phyloP scores from a whole-genome alignment of 1,140 invertebrate genomes.

The Coenobita brevimanus region DNA sequence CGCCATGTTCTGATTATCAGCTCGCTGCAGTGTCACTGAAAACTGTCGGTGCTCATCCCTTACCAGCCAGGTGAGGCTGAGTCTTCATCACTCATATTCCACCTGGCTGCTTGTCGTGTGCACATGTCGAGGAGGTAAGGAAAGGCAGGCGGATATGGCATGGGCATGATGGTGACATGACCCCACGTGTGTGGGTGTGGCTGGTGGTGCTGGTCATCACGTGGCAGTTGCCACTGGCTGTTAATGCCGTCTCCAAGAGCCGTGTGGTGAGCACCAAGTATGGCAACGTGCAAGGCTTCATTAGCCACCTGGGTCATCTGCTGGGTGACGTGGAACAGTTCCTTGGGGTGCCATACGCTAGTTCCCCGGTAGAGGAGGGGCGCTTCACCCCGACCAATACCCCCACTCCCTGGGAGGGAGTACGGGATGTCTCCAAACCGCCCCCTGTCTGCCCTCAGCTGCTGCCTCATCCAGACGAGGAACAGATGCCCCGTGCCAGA shows the following conservation, averaged over 20 bases:
- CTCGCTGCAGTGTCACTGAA: no score
- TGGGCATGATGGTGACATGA: constrained; percentile 62
- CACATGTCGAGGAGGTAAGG: constrained; percentile 47
- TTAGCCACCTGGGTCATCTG: constrained; percentile 68
- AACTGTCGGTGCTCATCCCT: no score
- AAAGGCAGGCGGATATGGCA: constrained; percentile 39
- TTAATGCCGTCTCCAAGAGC: constrained; percentile 60
- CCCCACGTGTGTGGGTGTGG: constrained; percentile 55
- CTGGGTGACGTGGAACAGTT: constrained; percentile 94
- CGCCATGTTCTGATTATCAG: no score
- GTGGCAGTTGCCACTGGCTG: constrained; percentile 42
- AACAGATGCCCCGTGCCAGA: constrained; percentile 89
- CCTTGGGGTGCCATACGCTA: constrained; percentile 94
- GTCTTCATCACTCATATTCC: constrained; percentile 46
- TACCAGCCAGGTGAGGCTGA: no score
- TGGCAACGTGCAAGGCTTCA: constrained; percentile 67
- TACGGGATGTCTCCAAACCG: no score
- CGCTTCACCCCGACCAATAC: constrained; percentile 96
- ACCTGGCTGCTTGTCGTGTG: constrained; percentile 28
- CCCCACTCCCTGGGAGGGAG: no score
- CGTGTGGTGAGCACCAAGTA: constrained; percentile 69
- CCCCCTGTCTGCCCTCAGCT: no score
- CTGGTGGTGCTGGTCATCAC: constrained; percentile 55
- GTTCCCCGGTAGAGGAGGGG: constrained; percentile 89
- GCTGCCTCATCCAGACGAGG: constrained; percentile 73